These are phyloP conservation scores for Ptyas mucosa DNA, from an alignment of 2,113 vertebrate species.

Conservation along the genomic window DNA sequence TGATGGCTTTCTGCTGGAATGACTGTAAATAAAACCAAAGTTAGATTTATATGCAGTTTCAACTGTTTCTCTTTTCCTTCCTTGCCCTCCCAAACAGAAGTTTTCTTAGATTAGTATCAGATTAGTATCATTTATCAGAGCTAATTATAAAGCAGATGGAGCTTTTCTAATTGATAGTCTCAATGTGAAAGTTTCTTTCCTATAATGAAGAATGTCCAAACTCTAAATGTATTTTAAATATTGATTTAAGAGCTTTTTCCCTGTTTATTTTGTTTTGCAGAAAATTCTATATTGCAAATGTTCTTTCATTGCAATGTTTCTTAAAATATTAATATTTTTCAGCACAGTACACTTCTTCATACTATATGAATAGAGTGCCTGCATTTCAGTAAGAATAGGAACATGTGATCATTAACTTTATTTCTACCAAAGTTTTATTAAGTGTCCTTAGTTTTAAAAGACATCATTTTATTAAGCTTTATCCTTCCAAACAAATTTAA, in stretches of 20 bases:
- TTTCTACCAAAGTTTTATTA: constrained; percentile 33
- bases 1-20: constrained; percentile 64
- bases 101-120: no score
- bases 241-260: constrained; percentile 55
- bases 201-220: constrained; percentile 62
- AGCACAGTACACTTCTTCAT: constrained; percentile 6
- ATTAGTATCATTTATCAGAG: constrained; percentile 67
- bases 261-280: constrained; percentile 52
- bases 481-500: constrained; percentile 3
- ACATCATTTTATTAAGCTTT: not conserved
- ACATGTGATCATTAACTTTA: constrained; percentile 46
- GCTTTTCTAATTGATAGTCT: constrained; percentile 64
- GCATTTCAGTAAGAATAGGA: constrained; percentile 35
- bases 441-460: constrained; percentile 30
- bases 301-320: constrained; percentile 48
- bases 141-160: constrained; percentile 70
- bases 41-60: constrained; percentile 67
- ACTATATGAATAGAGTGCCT: constrained; percentile 29
- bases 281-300: constrained; percentile 36
- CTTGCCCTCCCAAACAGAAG: constrained; percentile 3
- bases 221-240: constrained; percentile 65
- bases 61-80: constrained; percentile 48
- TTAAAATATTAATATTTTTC: constrained; percentile 45
- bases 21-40: constrained; percentile 61
- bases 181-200: constrained; percentile 55